A percentile compares a stretch with the other conserved stretches of the same genome.
These are phyloP conservation scores for Chionodraco myersi DNA, from an alignment of 2,113 vertebrate species.

Conservation along the genomic window DNA sequence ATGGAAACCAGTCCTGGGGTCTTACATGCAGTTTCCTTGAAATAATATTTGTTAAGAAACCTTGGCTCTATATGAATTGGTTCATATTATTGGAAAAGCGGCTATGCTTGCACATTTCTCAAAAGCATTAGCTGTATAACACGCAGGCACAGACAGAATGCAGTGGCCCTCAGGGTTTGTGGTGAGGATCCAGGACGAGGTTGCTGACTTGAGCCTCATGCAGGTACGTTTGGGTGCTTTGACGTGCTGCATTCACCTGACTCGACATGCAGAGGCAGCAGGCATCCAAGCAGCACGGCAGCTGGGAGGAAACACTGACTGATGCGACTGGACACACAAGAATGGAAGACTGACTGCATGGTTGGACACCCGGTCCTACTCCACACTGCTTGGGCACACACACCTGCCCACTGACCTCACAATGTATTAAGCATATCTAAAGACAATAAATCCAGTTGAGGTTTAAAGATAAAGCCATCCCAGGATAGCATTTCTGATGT, in stretches of 20 bases:
- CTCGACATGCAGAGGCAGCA: constrained; percentile 81
- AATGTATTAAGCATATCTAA: constrained; percentile 21
- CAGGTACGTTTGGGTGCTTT: constrained; percentile 62
- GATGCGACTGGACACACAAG: constrained; percentile 53
- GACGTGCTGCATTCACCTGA: constrained; percentile 68
- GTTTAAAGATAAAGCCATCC: constrained; percentile 20
- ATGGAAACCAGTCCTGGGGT: constrained; percentile 21
- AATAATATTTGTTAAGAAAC: constrained; percentile 6
- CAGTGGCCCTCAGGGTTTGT: constrained; percentile 41
- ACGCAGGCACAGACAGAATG: constrained; percentile 45
- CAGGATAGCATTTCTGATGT: constrained; percentile 15
- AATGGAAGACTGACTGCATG: constrained; percentile 53
- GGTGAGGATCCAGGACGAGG: constrained; percentile 53
- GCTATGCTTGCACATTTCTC: constrained; percentile 9
- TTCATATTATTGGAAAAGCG: neutral
- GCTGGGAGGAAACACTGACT: constrained; percentile 58
- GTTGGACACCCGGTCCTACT: constrained; percentile 49
- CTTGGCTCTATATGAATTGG: neutral
- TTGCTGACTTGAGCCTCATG: constrained; percentile 74
- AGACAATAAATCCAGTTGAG: neutral
- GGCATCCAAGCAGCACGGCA: constrained; percentile 69
- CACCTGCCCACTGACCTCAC: neutral
- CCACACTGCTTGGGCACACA: constrained; percentile 52
- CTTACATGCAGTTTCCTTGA: neutral
- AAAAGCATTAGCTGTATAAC: neutral